Base-by-base conservation (phyloP, 2,888 invertebrate species). In the Ferrisia virgata region DNA sequence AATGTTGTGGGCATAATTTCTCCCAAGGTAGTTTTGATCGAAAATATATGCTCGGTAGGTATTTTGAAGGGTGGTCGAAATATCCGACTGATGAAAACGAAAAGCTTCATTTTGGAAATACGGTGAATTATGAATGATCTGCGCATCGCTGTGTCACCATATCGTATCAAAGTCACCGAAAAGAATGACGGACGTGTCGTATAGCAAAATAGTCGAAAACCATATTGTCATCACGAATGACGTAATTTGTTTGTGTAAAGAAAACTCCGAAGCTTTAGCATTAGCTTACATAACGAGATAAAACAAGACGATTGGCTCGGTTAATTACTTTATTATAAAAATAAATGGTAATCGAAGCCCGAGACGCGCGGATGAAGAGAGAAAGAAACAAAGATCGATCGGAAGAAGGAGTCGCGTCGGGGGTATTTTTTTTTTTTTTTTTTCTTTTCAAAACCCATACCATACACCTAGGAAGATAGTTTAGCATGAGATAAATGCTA, bases 301-400 rank as follows among this genome's bases (percentile, higher is more conserved):
- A 33, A 79, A 18, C 11, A 25, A 33, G 11, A n/a, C 79, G 39
- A 79, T 40, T 43, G 53, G 81, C 81, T 47, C 28, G 22, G 53
- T 53, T 81, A 81, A 81, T 81, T 81, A 81, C 81, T 81, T 53
- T 53, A 81, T 81, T 81, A 81, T 81, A 28, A 81, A 47, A 81
- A 47, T 47, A 81, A 81, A 40, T n/a, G 58, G 58, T 39, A 36
- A 76, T 28, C 13, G 22, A 43, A 47, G 47, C n/a, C 9, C 47
- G 47, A 18, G 6, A 9, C 43, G 79, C 69, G 69, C 3, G 22
- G 43, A 28, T 3, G 69, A 15, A 28, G 3, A 1, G 1, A 31
- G 22, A 22, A 69, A 15, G 28, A 64, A 18, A 64, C 18, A 36
- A 33, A 33, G n/a, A 22, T 39, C 9, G 13, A 79, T n/a, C n/a